These are phyloP conservation scores for Orcinus orca DNA, from an alignment of 2,113 vertebrate species.

Conservation along the genomic window DNA sequence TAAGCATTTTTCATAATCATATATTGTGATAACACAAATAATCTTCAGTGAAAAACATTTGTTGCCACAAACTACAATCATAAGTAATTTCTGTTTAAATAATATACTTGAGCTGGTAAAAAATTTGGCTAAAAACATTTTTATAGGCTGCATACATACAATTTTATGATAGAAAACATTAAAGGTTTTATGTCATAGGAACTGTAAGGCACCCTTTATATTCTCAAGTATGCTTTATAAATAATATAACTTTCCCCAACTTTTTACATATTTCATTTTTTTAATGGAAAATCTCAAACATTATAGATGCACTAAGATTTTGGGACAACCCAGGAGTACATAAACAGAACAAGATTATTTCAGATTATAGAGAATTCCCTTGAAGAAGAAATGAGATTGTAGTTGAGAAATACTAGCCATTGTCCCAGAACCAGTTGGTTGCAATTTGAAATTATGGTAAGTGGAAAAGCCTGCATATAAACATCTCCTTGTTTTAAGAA, in stretches of 20 bases:
- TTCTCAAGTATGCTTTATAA: not conserved
- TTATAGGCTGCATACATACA: not conserved
- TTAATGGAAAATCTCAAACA: not conserved
- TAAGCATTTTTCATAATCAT: conserved; percentile 68
- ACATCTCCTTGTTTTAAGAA: not conserved
- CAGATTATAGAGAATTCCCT: not conserved
- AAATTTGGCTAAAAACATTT: conserved; percentile 1
- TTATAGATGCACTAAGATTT: not conserved
- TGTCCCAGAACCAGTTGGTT: not conserved
- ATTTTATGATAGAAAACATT: not conserved
- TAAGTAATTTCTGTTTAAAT: conserved; percentile 8
- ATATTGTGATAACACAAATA: conserved; percentile 65
- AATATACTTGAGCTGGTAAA: conserved; percentile 6
- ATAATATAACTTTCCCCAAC: not conserved
- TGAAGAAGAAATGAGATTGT: not conserved
- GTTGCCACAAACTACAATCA: not conserved
- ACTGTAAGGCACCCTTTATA: not conserved
- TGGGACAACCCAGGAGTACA: not conserved
- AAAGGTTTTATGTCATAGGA: not conserved
- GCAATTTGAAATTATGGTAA: not conserved
- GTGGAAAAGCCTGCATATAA: not conserved
- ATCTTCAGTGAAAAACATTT: conserved; percentile 47
- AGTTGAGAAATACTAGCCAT: not conserved
- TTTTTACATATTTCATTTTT: not conserved
- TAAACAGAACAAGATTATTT: not conserved